Conservation (phyloP, 2,888 invertebrate genomes). For the Xylota sylvarum region DNA sequence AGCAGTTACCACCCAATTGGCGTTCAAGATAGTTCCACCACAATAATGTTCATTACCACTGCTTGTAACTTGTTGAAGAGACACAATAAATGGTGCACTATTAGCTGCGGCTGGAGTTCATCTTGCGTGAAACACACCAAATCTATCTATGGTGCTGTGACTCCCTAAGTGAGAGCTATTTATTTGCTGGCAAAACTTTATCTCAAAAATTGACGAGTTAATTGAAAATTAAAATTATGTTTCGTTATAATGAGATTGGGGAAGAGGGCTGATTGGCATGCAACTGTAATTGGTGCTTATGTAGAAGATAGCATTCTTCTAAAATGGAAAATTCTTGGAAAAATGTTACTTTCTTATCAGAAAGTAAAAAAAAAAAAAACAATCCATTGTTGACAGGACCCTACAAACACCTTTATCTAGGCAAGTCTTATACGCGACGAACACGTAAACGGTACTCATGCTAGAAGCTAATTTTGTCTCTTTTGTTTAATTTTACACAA, state of each 20-base stretch:
- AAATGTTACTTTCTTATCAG: slow-evolving; percentile 1
- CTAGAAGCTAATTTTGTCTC: not conserved
- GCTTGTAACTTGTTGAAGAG: slow-evolving; percentile 79
- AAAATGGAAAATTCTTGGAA: not conserved
- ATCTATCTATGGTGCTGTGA: not conserved
- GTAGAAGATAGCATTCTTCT: not conserved
- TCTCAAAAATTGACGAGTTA: slow-evolving; percentile 28
- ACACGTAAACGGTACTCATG: not conserved
- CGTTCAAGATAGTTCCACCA: slow-evolving; percentile 82
- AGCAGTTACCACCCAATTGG: slow-evolving; percentile 83
- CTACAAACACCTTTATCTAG: too few species aligned
- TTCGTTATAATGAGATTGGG: slow-evolving; percentile 35
- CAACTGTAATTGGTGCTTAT: not conserved
- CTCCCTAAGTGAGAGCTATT: slow-evolving; percentile 12
- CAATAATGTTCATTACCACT: slow-evolving; percentile 80
- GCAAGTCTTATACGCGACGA: too few species aligned
- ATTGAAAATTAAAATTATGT: slow-evolving; percentile 36
- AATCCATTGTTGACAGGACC: too few species aligned
- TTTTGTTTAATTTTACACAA: slow-evolving; percentile 30
- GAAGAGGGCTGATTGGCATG: slow-evolving; percentile 2
- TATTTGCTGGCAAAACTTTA: slow-evolving; percentile 35
- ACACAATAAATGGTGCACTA: slow-evolving; percentile 82
- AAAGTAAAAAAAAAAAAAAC: not conserved
- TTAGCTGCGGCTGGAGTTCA: slow-evolving; percentile 78
- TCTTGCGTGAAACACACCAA: not conserved